A percentile compares a stretch with the other conserved stretches of the same genome.
Conservation (phyloP, 2,888 invertebrate species). For the Eupeodes latifasciatus region DNA sequence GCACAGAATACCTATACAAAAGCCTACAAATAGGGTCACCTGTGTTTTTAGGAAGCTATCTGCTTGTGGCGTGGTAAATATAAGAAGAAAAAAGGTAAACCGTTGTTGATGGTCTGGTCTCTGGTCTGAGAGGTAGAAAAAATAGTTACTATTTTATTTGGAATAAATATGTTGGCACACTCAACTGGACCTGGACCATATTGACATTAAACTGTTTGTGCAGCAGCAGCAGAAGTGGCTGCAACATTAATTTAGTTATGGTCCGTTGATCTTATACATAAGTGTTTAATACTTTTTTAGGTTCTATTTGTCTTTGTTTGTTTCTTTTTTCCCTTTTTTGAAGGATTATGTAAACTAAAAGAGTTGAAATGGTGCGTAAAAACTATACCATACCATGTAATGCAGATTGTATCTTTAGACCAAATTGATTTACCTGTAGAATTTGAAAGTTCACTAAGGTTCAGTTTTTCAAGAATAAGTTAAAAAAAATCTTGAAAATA, state of each 20-base stretch:
- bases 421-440: too few species aligned
- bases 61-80: neutral
- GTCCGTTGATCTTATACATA: slow-evolving; percentile 32
- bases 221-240: neutral
- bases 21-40: slow-evolving; percentile 15
- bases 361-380: neutral
- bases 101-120: neutral
- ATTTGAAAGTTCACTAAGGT: too few species aligned
- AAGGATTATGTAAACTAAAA: neutral
- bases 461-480: too few species aligned
- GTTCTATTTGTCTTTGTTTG: slow-evolving; percentile 18
- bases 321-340: neutral
- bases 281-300: slow-evolving; percentile 6
- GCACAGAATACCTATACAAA: neutral
- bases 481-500: too few species aligned
- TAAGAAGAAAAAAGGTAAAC: neutral
- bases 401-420: too few species aligned
- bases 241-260: slow-evolving; percentile 26
- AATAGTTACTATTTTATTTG: slow-evolving; percentile 33
- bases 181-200: slow-evolving; percentile 65
- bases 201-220: slow-evolving; percentile 61
- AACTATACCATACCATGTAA: neutral
- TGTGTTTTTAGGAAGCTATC: slow-evolving; percentile 22
- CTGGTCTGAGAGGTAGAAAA: neutral
- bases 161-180: slow-evolving; percentile 50